These are phyloP conservation scores for Heliornis fulica DNA, from an alignment of 2,113 vertebrate genomes.

Conservation along the genomic window DNA sequence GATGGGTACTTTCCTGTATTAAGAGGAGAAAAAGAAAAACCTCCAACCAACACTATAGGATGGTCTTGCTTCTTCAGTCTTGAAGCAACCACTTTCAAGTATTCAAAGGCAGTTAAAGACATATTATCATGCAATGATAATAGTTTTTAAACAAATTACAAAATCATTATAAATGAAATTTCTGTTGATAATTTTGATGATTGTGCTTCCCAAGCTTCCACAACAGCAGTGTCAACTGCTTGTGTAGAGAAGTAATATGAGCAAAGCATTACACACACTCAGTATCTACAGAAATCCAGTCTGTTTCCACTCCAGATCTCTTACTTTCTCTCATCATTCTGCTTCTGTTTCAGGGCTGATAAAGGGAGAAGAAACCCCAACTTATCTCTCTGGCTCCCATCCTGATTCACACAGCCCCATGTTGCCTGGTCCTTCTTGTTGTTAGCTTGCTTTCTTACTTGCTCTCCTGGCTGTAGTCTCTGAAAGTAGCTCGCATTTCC, in stretches of 20 bases:
- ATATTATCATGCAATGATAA: neutral
- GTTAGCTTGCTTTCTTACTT: neutral
- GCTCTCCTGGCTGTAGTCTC: neutral
- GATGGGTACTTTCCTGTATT: neutral
- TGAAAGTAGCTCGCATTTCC: neutral
- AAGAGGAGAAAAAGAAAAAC: neutral
- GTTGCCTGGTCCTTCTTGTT: neutral
- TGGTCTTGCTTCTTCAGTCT: neutral
- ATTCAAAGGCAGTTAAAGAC: neutral
- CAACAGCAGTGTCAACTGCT: neutral
- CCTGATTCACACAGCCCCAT: neutral
- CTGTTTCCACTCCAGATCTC: neutral
- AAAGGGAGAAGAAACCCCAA: neutral
- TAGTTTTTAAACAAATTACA: neutral
- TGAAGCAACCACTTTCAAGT: neutral
- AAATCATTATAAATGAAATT: neutral
- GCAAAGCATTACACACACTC: neutral
- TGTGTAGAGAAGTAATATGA: neutral
- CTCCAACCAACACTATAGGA: too few relatives aligned
- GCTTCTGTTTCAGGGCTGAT: neutral
- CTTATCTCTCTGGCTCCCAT: neutral
- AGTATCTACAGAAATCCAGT: neutral
- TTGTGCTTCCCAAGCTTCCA: neutral
- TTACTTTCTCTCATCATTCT: neutral
- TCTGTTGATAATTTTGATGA: neutral